Evolutionary conservation across 2,797 vertebrate genomes (phyloP).

Genomic region (Pagetopsis macropterus): DNA sequence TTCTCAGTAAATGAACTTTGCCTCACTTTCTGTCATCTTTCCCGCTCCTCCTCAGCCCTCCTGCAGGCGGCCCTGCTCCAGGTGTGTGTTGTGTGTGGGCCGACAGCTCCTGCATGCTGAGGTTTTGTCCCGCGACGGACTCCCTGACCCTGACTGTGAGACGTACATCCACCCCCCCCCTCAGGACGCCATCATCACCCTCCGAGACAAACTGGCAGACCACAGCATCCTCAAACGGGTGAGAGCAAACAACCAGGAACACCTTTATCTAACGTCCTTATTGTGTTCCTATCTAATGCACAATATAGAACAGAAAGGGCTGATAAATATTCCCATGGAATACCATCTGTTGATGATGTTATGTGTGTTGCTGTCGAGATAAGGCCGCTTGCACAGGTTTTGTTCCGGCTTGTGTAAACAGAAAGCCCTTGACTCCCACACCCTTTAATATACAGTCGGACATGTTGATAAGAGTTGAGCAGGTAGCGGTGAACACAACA

Average conservation of each 20-base stretch:
- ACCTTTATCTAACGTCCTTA: neutral
- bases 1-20: neutral
- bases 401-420: conserved; percentile 20
- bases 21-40: neutral
- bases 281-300: neutral
- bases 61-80: conserved; percentile 60
- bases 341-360: neutral
- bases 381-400: conserved; percentile 16
- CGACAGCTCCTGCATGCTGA: conserved; percentile 74
- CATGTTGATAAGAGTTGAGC: conserved; percentile 35
- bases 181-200: conserved; percentile 79
- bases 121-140: conserved; percentile 78
- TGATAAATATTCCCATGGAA: conserved; percentile 15
- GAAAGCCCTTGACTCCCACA: conserved; percentile 24
- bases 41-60: conserved; percentile 68
- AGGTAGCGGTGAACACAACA: conserved; percentile 2
- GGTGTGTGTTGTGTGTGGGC: conserved; percentile 81
- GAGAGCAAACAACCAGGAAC: conserved; percentile 30
- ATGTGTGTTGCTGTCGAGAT: conserved; percentile 14
- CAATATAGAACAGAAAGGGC: neutral
- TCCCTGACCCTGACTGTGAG: conserved; percentile 82
- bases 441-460: conserved; percentile 20
- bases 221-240: conserved; percentile 81
- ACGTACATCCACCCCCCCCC: conserved; percentile 59
- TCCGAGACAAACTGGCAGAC: conserved; percentile 84